A percentile compares a stretch with the other conserved stretches of the same genome.
Conservation (phyloP, 2,113 vertebrate genomes). For the Prionailurus bengalensis region DNA sequence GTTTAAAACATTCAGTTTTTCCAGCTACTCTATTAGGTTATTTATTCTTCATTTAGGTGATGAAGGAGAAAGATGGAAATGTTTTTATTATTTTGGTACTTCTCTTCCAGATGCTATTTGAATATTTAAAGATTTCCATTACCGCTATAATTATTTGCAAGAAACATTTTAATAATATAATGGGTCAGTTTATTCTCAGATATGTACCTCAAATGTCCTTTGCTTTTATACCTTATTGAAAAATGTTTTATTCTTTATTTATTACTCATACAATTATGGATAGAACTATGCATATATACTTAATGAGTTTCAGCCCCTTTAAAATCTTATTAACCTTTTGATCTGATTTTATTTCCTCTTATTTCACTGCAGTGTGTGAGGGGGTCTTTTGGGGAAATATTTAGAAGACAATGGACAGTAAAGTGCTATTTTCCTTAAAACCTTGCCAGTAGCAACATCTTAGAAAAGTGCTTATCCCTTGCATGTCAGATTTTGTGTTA, state of each 20-base stretch:
- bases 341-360: not conserved
- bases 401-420: not conserved
- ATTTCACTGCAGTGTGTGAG: not conserved
- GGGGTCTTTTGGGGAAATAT: not conserved
- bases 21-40: not conserved
- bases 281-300: not conserved
- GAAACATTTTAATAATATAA: constrained; percentile 3
- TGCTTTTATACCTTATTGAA: constrained; percentile 35
- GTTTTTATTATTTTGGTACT: constrained; percentile 39
- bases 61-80: constrained; percentile 6
- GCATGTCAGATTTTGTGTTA: constrained; percentile 34
- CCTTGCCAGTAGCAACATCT: not conserved
- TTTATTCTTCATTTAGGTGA: not conserved
- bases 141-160: not conserved
- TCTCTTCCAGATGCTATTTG: constrained; percentile 11
- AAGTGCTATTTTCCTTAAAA: constrained; percentile 43
- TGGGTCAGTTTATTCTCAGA: not conserved
- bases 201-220: constrained; percentile 3
- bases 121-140: constrained; percentile 22
- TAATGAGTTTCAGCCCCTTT: not conserved
- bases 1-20: constrained; percentile 29
- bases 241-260: not conserved
- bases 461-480: not conserved
- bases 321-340: not conserved
- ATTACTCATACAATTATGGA: not conserved